Percentiles rank a stretch among this genome's conserved stretches.
These are phyloP conservation scores for Actinia equina DNA, from an alignment of 64 coral and sea anemone genomes.

Conservation along the genomic window DNA sequence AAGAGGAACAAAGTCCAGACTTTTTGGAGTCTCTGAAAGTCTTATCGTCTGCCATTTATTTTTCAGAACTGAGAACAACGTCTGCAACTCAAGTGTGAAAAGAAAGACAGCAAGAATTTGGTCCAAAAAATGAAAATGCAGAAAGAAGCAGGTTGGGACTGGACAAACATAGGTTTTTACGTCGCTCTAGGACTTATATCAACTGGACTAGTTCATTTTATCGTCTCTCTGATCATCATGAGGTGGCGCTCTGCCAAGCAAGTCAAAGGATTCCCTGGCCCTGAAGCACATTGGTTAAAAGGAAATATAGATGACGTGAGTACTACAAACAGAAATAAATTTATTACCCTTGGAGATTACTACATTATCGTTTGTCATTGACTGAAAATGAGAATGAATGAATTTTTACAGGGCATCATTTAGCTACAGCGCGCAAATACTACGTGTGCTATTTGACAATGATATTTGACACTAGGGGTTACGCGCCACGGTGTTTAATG, in stretches of 20 bases:
- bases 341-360: neutral
- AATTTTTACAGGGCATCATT: neutral
- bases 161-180: neutral
- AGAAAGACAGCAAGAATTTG: neutral
- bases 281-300: constrained; percentile 19
- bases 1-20: neutral
- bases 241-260: constrained; percentile 20
- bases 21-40: neutral
- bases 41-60: neutral
- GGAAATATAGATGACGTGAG: constrained; percentile 23
- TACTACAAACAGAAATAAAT: neutral
- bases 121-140: neutral
- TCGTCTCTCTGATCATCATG: constrained; percentile 11
- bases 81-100: neutral
- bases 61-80: neutral
- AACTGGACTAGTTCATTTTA: neutral
- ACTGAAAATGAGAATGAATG: neutral
- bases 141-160: neutral
- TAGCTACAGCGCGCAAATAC: neutral
- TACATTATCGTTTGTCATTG: neutral
- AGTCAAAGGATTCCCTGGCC: constrained; percentile 30
- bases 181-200: neutral
- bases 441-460: constrained; percentile 10
- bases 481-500: constrained; percentile 4
- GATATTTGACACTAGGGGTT: constrained; percentile 11